These are phyloP conservation scores for Brachystomella parvula DNA, from an alignment of 1,140 invertebrate species.

Conservation along the genomic window DNA sequence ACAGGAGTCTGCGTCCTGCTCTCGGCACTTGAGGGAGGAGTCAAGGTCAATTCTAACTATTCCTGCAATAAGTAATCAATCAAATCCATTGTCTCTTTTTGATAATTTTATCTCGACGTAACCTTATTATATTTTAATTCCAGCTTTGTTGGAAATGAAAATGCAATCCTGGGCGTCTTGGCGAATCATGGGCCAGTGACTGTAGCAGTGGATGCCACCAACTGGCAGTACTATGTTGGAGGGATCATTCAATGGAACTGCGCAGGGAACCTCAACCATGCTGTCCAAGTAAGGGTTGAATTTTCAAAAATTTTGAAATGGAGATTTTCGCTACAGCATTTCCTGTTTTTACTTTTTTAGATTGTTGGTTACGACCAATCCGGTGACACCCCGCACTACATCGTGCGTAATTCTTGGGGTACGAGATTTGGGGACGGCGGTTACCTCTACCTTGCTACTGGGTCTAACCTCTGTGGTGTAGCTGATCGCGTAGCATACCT, in stretches of 20 bases:
- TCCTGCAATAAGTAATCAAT: constrained; percentile 49
- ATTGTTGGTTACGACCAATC: constrained; percentile 74
- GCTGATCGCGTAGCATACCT: constrained; percentile 31
- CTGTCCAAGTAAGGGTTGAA: constrained; percentile 49
- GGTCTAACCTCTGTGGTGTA: constrained; percentile 68
- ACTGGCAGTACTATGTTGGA: constrained; percentile 80
- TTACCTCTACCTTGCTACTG: constrained; percentile 68
- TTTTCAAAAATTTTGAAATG: not conserved
- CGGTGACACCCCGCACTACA: constrained; percentile 67
- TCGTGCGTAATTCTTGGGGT: constrained; percentile 81
- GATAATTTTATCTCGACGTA: no score
- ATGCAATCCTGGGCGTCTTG: constrained; percentile 55
- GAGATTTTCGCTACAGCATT: not conserved
- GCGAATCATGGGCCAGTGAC: constrained; percentile 65
- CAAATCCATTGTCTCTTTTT: not conserved
- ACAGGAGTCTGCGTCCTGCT: constrained; percentile 49
- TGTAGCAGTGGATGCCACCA: constrained; percentile 70
- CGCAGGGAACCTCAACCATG: constrained; percentile 65
- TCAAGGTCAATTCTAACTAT: constrained; percentile 43
- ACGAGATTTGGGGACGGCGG: constrained; percentile 63
- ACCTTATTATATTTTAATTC: no score
- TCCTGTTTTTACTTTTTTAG: constrained; percentile 39
- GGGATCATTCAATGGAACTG: constrained; percentile 78
- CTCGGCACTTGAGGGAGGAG: constrained; percentile 32
- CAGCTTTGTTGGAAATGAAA: constrained; percentile 59